Percentiles rank a stretch among this genome's conserved stretches.
Conservation (phyloP, 2,797 vertebrate species). For the Squalus acanthias region DNA sequence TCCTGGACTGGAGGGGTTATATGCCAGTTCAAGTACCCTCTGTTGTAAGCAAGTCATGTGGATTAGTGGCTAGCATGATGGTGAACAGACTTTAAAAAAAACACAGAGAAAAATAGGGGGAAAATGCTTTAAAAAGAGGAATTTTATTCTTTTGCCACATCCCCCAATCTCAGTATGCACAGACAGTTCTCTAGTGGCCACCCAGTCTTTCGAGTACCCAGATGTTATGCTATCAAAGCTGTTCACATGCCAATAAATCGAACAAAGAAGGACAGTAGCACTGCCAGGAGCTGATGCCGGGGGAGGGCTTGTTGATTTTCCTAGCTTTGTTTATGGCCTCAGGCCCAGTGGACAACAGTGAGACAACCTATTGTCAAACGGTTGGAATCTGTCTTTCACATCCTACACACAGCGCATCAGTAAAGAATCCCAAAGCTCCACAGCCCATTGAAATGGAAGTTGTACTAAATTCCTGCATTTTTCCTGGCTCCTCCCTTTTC, state of each 20-base stretch:
- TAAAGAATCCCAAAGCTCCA: slow-evolving; percentile 10
- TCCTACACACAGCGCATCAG: background rate
- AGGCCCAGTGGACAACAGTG: slow-evolving; percentile 21
- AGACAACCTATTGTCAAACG: background rate
- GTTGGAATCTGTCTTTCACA: slow-evolving; percentile 31
- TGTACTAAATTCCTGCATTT: slow-evolving; percentile 34
- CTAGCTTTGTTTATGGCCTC: background rate
- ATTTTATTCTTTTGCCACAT: background rate
- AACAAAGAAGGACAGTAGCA: slow-evolving; percentile 23
- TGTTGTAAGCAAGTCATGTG: background rate
- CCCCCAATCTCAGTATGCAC: background rate
- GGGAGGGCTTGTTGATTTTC: slow-evolving; percentile 34
- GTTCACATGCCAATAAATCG: slow-evolving; percentile 21
- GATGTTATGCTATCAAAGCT: slow-evolving; percentile 31
- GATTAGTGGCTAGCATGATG: background rate
- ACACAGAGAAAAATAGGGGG: background rate
- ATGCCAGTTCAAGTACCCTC: background rate
- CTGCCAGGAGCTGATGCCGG: slow-evolving; percentile 23
- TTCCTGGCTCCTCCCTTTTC: slow-evolving; percentile 13
- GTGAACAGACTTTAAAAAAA: background rate
- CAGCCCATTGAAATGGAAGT: slow-evolving; percentile 31
- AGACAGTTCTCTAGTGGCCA: slow-evolving; percentile 7
- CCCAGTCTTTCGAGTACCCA: slow-evolving; percentile 30
- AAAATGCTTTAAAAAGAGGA: background rate
- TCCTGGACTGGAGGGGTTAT: background rate